phyloP scores from a whole-genome alignment of 1,140 invertebrate species.

The Hyles euphorbiae region DNA sequence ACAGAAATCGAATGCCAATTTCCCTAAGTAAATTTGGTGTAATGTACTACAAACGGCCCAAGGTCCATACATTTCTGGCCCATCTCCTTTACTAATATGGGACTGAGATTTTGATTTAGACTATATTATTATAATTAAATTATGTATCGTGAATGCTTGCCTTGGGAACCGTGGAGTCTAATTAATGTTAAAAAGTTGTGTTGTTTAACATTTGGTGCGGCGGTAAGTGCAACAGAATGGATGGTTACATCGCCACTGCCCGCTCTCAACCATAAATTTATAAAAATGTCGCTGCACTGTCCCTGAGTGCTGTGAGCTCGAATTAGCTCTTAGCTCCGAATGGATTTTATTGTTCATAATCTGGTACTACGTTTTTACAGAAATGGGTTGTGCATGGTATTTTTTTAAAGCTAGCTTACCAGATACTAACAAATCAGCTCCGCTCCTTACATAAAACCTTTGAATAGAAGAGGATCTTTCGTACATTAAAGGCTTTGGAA shows the following conservation, averaged over 20 bases:
- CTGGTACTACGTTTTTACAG: too few species aligned
- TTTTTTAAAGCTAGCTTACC: background rate
- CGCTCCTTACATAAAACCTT: conserved; percentile 2
- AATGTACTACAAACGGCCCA: too few species aligned
- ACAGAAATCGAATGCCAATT: too few species aligned
- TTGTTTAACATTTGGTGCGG: conserved; percentile 2
- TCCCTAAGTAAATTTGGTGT: too few species aligned
- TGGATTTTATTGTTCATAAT: conserved; percentile 1
- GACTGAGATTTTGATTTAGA: background rate
- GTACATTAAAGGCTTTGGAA: background rate
- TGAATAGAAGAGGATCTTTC: background rate
- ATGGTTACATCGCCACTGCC: conserved; percentile 19
- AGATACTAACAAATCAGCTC: background rate
- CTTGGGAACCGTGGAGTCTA: background rate
- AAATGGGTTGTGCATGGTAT: too few species aligned
- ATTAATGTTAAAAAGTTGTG: conserved; percentile 1
- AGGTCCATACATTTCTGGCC: too few species aligned
- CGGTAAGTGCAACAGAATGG: conserved; percentile 27
- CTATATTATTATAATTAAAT: background rate
- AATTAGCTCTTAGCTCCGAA: conserved; percentile 1
- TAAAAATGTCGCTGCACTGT: conserved; percentile 16
- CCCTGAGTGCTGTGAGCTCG: background rate
- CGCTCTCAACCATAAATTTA: conserved; percentile 16
- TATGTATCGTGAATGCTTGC: background rate
- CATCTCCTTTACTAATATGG: background rate